Base-by-base conservation (phyloP, 2,888 invertebrate species). In the Pseudococcus longispinus region DNA sequence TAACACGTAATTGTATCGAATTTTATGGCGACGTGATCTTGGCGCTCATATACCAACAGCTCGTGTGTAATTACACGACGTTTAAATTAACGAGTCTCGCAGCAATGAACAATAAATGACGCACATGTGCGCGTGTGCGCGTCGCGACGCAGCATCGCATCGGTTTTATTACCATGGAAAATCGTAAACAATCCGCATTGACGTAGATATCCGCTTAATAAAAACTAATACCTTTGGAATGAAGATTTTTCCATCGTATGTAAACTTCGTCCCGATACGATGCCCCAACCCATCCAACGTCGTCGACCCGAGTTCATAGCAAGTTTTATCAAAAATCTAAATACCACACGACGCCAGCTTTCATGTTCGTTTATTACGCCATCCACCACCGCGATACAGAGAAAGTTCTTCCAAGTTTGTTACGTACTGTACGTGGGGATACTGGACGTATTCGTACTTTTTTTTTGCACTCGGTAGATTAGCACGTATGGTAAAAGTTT, bases 1-100 rank as follows among this genome's bases (percentile, higher is more conserved):
- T 29, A 70, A 70, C 70, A 70, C 70, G 70, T 29, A 70, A 70
- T 70, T 15, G 29, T 70, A 70, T 70, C 18, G 70, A 70, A 70
- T 70, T 70, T 70, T 26, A 70, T 29, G 70, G 29, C 70, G 70
- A 70, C 70, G 70, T n/a, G 70, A 70, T 26, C 70, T 70, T 29
- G 9, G 20, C 51, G 15, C 51, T 44, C 13, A 44, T 44, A 13
- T 51, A 51, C n/a, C 51, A 51, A 13, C 51, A 60, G 20, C 20
- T 60, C 23, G 60, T 9, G 60, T 60, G 60, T 60, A 60, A 60
- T 60, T 23, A 60, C 60, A 9, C 60, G 60, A 32, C 32, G 9
- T 60, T 60, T 60, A 60, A 60, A 60, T 60, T 60, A 60, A 60
- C 60, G 60, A 60, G 20, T 60, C 60, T 70, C 29, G 11, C 26